These are phyloP conservation scores for Periparus ater DNA, from an alignment of 2,797 vertebrate genomes.

Conservation along the genomic window DNA sequence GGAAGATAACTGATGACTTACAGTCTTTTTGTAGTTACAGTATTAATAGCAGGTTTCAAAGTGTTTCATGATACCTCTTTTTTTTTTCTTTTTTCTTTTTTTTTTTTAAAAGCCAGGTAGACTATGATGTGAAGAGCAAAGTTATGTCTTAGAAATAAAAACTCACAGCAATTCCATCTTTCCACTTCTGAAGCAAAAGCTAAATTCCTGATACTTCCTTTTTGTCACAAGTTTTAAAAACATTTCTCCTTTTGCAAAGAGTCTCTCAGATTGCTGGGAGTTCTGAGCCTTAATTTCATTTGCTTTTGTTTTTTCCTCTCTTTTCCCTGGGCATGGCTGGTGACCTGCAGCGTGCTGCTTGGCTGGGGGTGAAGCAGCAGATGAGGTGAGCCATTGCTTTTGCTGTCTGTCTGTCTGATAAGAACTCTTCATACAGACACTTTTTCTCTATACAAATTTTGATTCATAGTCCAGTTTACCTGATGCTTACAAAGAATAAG, in stretches of 20 bases:
- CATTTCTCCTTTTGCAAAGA: background rate
- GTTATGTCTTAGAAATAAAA: background rate
- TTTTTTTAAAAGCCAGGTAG: background rate
- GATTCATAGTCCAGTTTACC: background rate
- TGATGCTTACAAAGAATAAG: background rate
- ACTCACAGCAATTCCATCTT: background rate
- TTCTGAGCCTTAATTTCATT: conserved; percentile 51
- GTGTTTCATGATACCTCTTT: background rate
- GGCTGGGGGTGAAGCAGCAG: conserved; percentile 82
- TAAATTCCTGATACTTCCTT: background rate
- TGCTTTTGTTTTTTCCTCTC: conserved; percentile 4
- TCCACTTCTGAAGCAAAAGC: background rate
- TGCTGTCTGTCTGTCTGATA: background rate
- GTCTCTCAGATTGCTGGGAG: background rate
- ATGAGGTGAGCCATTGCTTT: conserved; percentile 77
- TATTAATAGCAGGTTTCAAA: background rate
- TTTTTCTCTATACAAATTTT: background rate
- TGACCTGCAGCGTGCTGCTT: conserved; percentile 77
- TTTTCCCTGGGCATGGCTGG: conserved; percentile 63
- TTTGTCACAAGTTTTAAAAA: background rate
- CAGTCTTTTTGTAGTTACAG: background rate
- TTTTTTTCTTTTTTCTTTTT: background rate
- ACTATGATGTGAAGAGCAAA: background rate
- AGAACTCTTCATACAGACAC: background rate
- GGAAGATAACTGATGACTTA: background rate